Evolutionary conservation across 2,113 vertebrate genomes (phyloP).

Genomic region (Ophiodon elongatus): DNA sequence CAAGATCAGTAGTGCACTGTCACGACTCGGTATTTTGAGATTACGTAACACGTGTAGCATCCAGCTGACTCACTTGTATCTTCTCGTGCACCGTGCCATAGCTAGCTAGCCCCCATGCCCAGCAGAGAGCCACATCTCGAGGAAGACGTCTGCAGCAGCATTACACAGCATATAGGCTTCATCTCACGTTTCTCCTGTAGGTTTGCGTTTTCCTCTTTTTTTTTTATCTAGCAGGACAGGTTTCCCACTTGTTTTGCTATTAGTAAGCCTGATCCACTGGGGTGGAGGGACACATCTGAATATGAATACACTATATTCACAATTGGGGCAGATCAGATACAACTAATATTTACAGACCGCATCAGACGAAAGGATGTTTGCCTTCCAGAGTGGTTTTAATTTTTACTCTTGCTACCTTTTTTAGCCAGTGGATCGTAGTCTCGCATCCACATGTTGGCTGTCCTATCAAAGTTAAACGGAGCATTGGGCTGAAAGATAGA

Average conservation of each 20-base stretch:
- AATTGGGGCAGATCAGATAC: background rate
- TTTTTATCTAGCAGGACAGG: conserved; percentile 6
- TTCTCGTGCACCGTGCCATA: background rate
- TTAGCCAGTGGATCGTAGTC: background rate
- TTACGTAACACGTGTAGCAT: conserved; percentile 53
- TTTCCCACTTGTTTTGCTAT: background rate
- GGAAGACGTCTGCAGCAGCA: background rate
- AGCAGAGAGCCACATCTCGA: background rate
- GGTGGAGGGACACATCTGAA: background rate
- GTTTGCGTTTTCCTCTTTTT: background rate
- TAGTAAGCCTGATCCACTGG: background rate
- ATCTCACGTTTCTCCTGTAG: background rate
- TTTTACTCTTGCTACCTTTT: background rate
- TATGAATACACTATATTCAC: background rate
- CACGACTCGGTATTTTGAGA: conserved; percentile 51
- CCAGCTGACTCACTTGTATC: conserved; percentile 51
- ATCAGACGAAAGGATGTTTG: background rate
- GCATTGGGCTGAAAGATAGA: background rate
- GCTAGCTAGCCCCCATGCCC: background rate
- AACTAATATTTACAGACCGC: background rate
- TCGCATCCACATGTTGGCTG: background rate
- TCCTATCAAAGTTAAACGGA: background rate
- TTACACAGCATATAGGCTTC: background rate
- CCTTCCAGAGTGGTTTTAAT: background rate
- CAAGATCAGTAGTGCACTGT: conserved; percentile 49